Conservation (phyloP, 2,888 invertebrate genomes). For the Petrophora chlorosata region DNA sequence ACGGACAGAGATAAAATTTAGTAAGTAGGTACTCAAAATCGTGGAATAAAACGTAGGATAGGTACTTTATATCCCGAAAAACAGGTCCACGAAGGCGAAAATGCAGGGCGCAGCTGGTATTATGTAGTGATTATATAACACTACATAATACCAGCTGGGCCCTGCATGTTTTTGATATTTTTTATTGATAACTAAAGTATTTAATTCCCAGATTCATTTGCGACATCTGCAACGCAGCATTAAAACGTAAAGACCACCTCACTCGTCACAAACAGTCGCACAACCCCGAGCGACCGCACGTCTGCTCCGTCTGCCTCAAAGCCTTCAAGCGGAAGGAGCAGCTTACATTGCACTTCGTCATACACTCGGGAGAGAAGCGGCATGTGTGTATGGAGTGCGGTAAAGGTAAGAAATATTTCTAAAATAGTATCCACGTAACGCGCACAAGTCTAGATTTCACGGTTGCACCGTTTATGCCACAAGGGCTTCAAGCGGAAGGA, state of each 20-base stretch:
- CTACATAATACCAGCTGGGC: too few relatives aligned
- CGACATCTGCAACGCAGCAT: constrained; percentile 94
- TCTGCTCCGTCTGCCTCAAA: constrained; percentile 93
- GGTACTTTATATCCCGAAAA: too few relatives aligned
- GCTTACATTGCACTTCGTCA: constrained; percentile 93
- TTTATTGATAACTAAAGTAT: not conserved
- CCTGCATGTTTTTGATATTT: too few relatives aligned
- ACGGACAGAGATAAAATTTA: too few relatives aligned
- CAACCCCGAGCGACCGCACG: constrained; percentile 94
- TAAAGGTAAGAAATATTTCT: constrained; percentile 89
- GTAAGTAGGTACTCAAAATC: too few relatives aligned
- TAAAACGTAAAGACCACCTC: constrained; percentile 93
- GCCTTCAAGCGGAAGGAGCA: constrained; percentile 96
- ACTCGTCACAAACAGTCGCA: constrained; percentile 94
- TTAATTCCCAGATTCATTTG: constrained; percentile 87
- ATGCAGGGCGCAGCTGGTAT: too few relatives aligned
- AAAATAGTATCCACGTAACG: too few relatives aligned
- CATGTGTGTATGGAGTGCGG: constrained; percentile 95
- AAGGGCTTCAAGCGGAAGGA: constrained; percentile 96
- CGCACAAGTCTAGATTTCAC: constrained; percentile 95
- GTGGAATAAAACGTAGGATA: too few relatives aligned
- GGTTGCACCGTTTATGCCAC: constrained; percentile 93
- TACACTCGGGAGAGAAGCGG: constrained; percentile 94
- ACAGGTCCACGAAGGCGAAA: too few relatives aligned
- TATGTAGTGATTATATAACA: too few relatives aligned